Percentiles rank a stretch among this genome's conserved stretches.
Conservation (phyloP, 37 sponge, comb jelly and placozoan species). For the Oopsacas minuta region DNA sequence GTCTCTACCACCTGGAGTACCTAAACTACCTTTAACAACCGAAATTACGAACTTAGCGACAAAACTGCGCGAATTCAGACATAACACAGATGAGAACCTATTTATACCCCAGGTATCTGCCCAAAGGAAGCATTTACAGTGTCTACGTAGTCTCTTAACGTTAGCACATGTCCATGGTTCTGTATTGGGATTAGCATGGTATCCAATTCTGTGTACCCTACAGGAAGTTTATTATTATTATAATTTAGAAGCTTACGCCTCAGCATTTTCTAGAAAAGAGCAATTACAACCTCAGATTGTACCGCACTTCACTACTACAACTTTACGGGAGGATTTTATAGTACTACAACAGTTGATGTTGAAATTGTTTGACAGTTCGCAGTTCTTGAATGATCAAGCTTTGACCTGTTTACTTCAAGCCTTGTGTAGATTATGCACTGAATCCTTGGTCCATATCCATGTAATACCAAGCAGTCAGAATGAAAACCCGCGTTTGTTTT, state of each 20-base stretch:
- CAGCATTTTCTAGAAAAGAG: not conserved
- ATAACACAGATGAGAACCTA: conserved; percentile 13
- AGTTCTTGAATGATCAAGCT: conserved; percentile 21
- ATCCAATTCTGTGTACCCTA: conserved; percentile 52
- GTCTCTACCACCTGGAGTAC: conserved; percentile 59
- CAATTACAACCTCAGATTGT: not conserved
- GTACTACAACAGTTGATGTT: conserved; percentile 34
- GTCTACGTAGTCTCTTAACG: conserved; percentile 53
- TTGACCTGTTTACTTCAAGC: not conserved
- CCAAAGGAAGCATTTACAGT: conserved; percentile 71
- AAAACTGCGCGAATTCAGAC: not conserved
- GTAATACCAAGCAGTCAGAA: conserved; percentile 5
- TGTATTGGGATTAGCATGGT: conserved; percentile 64
- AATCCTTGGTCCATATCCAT: conserved; percentile 13
- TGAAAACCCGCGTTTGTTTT: not conserved
- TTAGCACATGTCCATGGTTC: conserved; percentile 75
- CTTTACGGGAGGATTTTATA: conserved; percentile 21
- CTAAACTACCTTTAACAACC: not conserved
- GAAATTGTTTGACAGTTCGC: conserved; percentile 59
- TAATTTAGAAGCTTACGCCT: not conserved
- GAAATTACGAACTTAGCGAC: conserved; percentile 5
- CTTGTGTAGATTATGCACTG: not conserved
- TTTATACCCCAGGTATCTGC: conserved; percentile 22
- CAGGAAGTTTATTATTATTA: conserved; percentile 37
- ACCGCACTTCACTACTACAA: not conserved